Base-by-base conservation (phyloP, 1,140 invertebrate genomes). In the Marisa cornuarietis region DNA sequence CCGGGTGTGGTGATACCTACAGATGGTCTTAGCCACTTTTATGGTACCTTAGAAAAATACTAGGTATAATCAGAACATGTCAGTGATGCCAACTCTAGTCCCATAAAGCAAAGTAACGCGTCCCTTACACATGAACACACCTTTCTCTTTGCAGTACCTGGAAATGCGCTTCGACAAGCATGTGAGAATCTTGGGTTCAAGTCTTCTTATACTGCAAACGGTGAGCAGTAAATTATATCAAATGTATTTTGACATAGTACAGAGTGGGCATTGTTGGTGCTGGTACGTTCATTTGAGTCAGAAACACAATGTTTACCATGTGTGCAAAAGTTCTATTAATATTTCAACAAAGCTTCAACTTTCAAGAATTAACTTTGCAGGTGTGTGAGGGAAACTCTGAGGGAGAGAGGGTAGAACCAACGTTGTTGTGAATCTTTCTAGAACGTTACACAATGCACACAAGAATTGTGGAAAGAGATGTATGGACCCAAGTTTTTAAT, bases 91-190 rank as follows among this genome's bases (percentile, higher is more conserved):
- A 63, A 63, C 18, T n/a, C 18, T 63, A 83, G 80, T 82, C n/a
- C n/a, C n/a, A n/a, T n/a, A n/a, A n/a, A n/a, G n/a, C n/a, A n/a
- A 14, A 71, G 58, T 93, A 22, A 20, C 20, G 26, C 20, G 22
- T 8, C 26, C 22, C 22, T 24, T 16, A 68, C 16, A 18, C 1
- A 58, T 18, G 54, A 18, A 58, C 54, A 58, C 16, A 18, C 54
- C 54, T 76, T 84, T 79, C 81, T 18, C 71, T 61, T 93, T 93
- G 85, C 90, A 96, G 93, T 98, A 98, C 88, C 92, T 98, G 86
- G 96, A 98, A 74, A 83, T 86, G 81, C 76, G 90, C 24, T 91
- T 90, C 81, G 84, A 83, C 42, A 84, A 85, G 66, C 52, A 79
- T 18, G 83, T 86, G 22, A 74, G 89, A 81, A 68, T 89, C 16